Evolutionary conservation across 2,113 vertebrate genomes (phyloP), one percentile per base, ranked within the genome.

Genomic region (Channa maculata): DNA sequence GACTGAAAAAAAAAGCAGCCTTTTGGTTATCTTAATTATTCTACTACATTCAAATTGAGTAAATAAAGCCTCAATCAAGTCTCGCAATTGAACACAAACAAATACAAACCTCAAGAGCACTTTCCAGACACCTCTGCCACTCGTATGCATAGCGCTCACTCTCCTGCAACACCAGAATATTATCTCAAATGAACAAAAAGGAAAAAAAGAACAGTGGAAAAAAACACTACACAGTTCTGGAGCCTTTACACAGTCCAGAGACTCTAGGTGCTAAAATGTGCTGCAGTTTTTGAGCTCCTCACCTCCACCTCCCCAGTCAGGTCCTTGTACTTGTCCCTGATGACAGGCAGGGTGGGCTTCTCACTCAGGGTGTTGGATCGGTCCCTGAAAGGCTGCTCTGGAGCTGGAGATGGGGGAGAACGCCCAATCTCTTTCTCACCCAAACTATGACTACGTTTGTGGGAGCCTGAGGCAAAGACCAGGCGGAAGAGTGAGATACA

Each of bases 321-420:
- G 81, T 99, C 98, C 91, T 96, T 99, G 94, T 99, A 99, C 71
- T 98, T 99, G 96, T 99, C 98, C 7, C 98, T 95, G 92, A 99
- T 99, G 80, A 99, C 94, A 0, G 98, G 98, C 90, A 99, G 91
- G 0, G 95, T 94, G 0, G 97, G 95, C 72, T 96, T 98, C 93
- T 99, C 98, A 3, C 91, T 99, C 33, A 99, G 92, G 0, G 98
- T 99, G 86, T 95, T 98, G 0, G 98, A 98, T 0, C 98, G 94
- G 75, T 99, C 98, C 79, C 98, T 92, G 80, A 98, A 98, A 0
- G 94, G 94, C 88, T 96, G 96, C 50, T 99, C 97, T 39, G 93
- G 88, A 15, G 94, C 94, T 0, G 96, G 94, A 60, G 96, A 92
- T 0, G 96, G 94, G 0, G 95, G 95, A 9, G 94, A 94, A 33